These are phyloP conservation scores for Folsomia candida DNA, from an alignment of 2,888 invertebrate species.

Conservation along the genomic window DNA sequence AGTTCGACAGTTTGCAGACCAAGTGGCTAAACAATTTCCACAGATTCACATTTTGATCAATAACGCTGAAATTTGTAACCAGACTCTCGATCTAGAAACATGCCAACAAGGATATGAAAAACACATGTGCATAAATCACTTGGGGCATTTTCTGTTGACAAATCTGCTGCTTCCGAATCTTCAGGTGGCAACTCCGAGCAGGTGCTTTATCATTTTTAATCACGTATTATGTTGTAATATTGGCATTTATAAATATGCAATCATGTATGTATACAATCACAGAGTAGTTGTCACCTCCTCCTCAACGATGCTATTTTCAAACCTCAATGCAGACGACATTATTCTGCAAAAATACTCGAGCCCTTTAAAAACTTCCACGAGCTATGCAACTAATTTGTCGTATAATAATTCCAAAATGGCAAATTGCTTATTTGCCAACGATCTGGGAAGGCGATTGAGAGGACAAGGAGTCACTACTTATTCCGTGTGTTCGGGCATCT, in stretches of 20 bases:
- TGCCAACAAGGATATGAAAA: constrained; percentile 74
- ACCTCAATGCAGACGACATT: too few relatives aligned
- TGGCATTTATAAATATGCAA: neutral
- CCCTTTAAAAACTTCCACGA: too few relatives aligned
- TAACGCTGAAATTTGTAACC: constrained; percentile 52
- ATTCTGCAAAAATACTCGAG: too few relatives aligned
- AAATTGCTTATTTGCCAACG: constrained; percentile 68
- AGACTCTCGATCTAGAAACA: constrained; percentile 52
- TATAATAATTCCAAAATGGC: constrained; percentile 68
- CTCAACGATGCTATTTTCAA: too few relatives aligned
- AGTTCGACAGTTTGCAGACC: constrained; percentile 27
- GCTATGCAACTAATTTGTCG: constrained; percentile 5
- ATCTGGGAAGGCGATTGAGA: constrained; percentile 62
- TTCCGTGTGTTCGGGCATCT: constrained; percentile 74
- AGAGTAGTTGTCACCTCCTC: too few relatives aligned
- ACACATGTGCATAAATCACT: constrained; percentile 76
- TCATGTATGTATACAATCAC: too few relatives aligned
- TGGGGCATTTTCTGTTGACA: constrained; percentile 83
- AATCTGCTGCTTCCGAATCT: constrained; percentile 68
- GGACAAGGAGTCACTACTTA: constrained; percentile 63
- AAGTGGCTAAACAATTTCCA: constrained; percentile 19
- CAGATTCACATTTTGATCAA: constrained; percentile 29
- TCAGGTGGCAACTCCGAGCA: constrained; percentile 65
- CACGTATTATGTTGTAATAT: neutral
- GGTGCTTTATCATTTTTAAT: constrained; percentile 55